Base-by-base conservation (phyloP, 2,797 vertebrate species). In the Linurgus olivaceus region DNA sequence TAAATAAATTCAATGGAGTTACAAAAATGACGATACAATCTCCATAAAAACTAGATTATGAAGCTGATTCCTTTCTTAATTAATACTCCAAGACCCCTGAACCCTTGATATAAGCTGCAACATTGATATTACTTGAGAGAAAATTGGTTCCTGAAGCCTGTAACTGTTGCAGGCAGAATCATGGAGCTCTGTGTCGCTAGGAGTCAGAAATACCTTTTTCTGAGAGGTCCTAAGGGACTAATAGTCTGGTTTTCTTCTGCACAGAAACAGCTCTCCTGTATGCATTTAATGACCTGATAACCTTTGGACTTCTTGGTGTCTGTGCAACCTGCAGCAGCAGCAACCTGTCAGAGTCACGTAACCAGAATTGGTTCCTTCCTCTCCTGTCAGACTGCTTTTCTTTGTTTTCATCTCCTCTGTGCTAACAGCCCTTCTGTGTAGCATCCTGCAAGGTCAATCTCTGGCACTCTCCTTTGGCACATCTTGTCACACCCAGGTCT, bases 401-500 rank as follows among this genome's bases (percentile, higher is more conserved):
- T 95, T 95, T 95, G 87, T 94, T 96, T 94, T 95, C 88, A 38
- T 70, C 87, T 95, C 55, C 40, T 89, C 94, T 68, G 79, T 65
- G 61, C 79, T 95, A 94, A 96, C 82, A 90, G 54, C 54, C 66
- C 86, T 91, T 84, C 82, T 93, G 62, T 72, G 66, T 62, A 78
- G 79, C 76, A 88, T 92, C 67, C 76, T 75, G 66, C 76, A 81
- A 95, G 92, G 94, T 94, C 88, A 89, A 6, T 73, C 54, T 86
- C 58, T 93, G 88, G 74, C 79, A 24, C 21, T 86, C 23, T 81
- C 86, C 80, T 90, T 91, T 88, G 66, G 88, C 92, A 73, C 66
- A 59, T 63, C 66, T 72, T 52, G 18, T 72, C 62, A 78, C 58
- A 52, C 35, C 37, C 58, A 59, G 47, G 55, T 93, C 79, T 88